Conservation (phyloP, 2,888 invertebrate genomes). For the Seira musarum region DNA sequence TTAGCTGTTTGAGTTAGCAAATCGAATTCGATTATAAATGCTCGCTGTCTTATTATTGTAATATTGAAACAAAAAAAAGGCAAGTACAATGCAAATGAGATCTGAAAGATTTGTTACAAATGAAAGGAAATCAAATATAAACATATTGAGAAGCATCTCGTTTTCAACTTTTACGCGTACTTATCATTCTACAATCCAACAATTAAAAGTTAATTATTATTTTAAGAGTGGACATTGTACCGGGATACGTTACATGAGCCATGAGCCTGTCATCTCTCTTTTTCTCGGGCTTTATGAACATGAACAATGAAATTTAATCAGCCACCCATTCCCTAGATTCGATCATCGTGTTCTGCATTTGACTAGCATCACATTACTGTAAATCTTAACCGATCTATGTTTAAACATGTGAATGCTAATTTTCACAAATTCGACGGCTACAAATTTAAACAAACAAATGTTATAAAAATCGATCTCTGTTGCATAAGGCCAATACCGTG, state of each 20-base stretch:
- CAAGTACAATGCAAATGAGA: not conserved
- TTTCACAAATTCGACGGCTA: not conserved
- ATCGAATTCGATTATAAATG: too few species aligned
- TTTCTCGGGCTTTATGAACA: too few species aligned
- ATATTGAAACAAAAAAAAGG: too few species aligned
- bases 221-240: not conserved
- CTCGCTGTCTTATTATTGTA: too few species aligned
- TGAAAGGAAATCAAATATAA: too few species aligned
- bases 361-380: constrained; percentile 54
- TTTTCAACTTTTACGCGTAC: too few species aligned
- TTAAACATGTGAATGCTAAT: constrained; percentile 31
- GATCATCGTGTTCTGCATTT: constrained; percentile 4
- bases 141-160: too few species aligned
- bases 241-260: constrained; percentile 18
- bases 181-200: too few species aligned
- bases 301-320: not conserved
- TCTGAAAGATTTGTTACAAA: not conserved
- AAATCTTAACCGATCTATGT: constrained; percentile 8
- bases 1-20: too few species aligned
- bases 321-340: not conserved
- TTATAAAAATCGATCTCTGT: not conserved
- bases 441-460: not conserved
- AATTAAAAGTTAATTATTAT: not conserved
- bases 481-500: not conserved
- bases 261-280: not conserved